Conservation (phyloP, 2,113 vertebrate genomes). For the Rhabdomys dilectus region DNA sequence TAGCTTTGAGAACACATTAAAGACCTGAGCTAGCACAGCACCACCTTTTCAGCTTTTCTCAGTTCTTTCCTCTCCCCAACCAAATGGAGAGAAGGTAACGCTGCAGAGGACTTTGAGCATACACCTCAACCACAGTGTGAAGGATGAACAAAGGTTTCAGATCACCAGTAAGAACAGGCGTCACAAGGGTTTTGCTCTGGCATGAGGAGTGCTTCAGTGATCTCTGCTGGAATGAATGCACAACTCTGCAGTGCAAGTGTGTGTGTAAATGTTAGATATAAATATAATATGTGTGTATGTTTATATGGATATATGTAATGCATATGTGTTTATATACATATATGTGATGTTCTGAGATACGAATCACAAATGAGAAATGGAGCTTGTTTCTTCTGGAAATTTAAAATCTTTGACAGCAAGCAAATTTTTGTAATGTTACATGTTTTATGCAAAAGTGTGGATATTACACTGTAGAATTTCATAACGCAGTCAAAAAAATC, state of each 20-base stretch:
- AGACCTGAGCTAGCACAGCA: background rate
- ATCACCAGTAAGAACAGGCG: background rate
- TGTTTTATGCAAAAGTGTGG: background rate
- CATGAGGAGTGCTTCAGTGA: background rate
- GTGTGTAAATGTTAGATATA: too few relatives aligned
- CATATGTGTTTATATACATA: background rate
- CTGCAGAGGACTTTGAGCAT: too few relatives aligned
- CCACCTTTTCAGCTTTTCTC: background rate
- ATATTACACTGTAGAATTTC: background rate
- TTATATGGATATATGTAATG: background rate
- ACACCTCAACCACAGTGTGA: background rate
- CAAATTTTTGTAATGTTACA: background rate
- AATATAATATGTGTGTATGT: background rate
- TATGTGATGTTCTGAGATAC: background rate
- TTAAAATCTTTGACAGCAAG: background rate
- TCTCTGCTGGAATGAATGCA: background rate
- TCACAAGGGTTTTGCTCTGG: background rate
- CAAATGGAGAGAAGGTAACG: background rate
- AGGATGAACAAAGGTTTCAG: background rate
- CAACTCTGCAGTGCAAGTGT: fast-evolving
- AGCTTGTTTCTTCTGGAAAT: background rate
- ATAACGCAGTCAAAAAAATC: fast-evolving
- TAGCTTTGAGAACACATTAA: background rate
- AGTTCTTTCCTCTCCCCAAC: fast-evolving
- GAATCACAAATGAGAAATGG: background rate